Conservation (phyloP, 2,797 vertebrate genomes). For the Psittacula derbiana region DNA sequence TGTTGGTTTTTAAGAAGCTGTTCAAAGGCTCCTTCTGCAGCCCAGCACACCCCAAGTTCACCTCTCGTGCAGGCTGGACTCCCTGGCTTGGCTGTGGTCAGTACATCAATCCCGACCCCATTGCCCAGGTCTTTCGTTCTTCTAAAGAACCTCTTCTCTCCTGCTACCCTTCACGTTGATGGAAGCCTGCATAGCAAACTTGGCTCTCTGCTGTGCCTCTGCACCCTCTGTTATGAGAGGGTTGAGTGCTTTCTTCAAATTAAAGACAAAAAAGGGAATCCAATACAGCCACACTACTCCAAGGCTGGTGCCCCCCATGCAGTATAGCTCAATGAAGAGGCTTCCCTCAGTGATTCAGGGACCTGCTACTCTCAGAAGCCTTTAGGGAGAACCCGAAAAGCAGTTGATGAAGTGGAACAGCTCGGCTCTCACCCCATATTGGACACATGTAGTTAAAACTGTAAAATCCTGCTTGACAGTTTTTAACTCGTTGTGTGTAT, state of each 20-base stretch:
- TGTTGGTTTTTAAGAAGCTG: neutral
- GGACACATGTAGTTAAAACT: conserved; percentile 31
- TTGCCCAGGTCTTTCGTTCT: neutral
- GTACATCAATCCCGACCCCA: neutral
- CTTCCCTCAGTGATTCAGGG: conserved; percentile 33
- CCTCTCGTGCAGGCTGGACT: neutral
- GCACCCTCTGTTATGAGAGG: conserved; percentile 54
- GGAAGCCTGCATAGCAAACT: conserved; percentile 28
- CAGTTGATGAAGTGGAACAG: neutral
- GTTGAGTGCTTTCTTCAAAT: conserved; percentile 22
- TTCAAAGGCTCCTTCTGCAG: neutral
- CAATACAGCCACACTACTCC: neutral
- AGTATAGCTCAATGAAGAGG: neutral
- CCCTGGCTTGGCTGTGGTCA: neutral
- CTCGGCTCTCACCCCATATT: neutral
- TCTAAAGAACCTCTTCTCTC: neutral
- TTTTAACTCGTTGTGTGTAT: conserved; percentile 32
- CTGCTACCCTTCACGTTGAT: neutral
- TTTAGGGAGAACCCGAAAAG: conserved; percentile 1
- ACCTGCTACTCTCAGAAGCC: conserved; percentile 37
- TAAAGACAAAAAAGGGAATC: conserved; percentile 14
- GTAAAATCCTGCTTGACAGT: conserved; percentile 36
- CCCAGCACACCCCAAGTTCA: neutral
- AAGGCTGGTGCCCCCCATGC: neutral
- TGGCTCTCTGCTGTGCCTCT: conserved; percentile 40